A percentile compares a stretch with the other conserved stretches of the same genome.
Evolutionary conservation across 2,113 vertebrate genomes (phyloP).

Genomic region (Otolemur garnettii): DNA sequence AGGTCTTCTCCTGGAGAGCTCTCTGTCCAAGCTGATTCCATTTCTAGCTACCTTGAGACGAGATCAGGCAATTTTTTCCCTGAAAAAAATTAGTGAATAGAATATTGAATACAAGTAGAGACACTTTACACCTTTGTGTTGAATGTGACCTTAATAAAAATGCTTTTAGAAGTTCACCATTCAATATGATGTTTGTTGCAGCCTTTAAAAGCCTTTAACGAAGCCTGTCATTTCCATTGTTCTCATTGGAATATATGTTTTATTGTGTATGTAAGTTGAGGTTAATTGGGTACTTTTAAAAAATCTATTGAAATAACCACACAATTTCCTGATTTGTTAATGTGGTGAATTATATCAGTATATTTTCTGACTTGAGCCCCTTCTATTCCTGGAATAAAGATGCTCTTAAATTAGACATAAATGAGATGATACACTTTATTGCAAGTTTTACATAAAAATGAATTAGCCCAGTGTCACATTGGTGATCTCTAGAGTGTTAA

Average conservation of each 20-base stretch:
- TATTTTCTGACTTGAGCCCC: slow-evolving; percentile 30
- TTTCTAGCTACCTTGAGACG: background rate
- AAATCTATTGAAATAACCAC: background rate
- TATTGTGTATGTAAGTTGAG: background rate
- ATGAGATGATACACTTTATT: background rate
- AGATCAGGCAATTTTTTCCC: background rate
- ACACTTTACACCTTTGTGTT: background rate
- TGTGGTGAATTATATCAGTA: slow-evolving; percentile 20
- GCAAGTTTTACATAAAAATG: slow-evolving; percentile 45
- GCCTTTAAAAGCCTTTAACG: slow-evolving; percentile 15
- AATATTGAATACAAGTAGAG: background rate
- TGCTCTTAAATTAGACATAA: slow-evolving; percentile 43
- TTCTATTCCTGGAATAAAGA: slow-evolving; percentile 31
- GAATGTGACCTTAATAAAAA: background rate
- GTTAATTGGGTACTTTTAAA: slow-evolving; percentile 17
- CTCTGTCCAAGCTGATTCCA: background rate
- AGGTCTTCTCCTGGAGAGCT: background rate
- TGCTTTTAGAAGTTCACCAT: background rate
- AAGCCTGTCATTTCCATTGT: background rate
- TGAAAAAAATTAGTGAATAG: background rate
- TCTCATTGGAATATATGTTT: slow-evolving; percentile 15
- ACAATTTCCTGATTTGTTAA: slow-evolving; percentile 55
- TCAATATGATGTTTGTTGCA: background rate
- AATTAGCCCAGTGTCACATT: slow-evolving; percentile 16
- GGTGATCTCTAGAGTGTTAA: background rate